phyloP scores from a whole-genome alignment of 1,140 invertebrate species.

The Hycleus cichorii region DNA sequence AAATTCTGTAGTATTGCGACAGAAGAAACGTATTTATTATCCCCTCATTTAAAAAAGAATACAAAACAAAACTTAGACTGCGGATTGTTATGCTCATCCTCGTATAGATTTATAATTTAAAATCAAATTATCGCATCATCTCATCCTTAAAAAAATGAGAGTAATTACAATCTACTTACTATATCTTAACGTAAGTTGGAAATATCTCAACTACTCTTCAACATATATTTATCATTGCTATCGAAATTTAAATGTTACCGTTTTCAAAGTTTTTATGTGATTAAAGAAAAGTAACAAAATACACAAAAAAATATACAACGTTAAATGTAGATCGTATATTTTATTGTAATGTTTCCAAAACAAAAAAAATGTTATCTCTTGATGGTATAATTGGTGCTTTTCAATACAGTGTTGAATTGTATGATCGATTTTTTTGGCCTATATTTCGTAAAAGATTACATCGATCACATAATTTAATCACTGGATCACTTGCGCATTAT shows the following conservation, averaged over 20 bases:
- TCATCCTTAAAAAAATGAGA: slow-evolving; percentile 11
- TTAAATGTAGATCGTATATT: slow-evolving; percentile 31
- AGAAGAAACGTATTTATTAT: neutral
- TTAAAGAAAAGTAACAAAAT: too few species aligned
- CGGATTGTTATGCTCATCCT: slow-evolving; percentile 37
- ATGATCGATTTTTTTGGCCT: neutral
- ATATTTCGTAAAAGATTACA: neutral
- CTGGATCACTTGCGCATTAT: slow-evolving; percentile 16
- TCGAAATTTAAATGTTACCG: slow-evolving; percentile 39
- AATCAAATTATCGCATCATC: slow-evolving; percentile 13
- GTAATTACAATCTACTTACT: slow-evolving; percentile 11
- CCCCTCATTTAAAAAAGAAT: neutral
- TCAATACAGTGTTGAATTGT: neutral
- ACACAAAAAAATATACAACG: slow-evolving; percentile 25
- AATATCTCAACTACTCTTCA: slow-evolving; percentile 9
- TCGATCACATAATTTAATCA: neutral
- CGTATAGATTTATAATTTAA: slow-evolving; percentile 35
- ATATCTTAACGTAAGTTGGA: slow-evolving; percentile 2
- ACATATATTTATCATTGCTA: slow-evolving; percentile 17
- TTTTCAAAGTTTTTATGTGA: slow-evolving; percentile 41
- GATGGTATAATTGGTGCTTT: slow-evolving; percentile 25
- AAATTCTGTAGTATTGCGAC: slow-evolving; percentile 4
- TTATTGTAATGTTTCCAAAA: slow-evolving; percentile 24
- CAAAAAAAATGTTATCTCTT: slow-evolving; percentile 22
- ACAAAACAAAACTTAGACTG: slow-evolving; percentile 14